These are phyloP conservation scores for Drosophila trichaetosa DNA, from an alignment of 2,888 invertebrate species.

Conservation along the genomic window DNA sequence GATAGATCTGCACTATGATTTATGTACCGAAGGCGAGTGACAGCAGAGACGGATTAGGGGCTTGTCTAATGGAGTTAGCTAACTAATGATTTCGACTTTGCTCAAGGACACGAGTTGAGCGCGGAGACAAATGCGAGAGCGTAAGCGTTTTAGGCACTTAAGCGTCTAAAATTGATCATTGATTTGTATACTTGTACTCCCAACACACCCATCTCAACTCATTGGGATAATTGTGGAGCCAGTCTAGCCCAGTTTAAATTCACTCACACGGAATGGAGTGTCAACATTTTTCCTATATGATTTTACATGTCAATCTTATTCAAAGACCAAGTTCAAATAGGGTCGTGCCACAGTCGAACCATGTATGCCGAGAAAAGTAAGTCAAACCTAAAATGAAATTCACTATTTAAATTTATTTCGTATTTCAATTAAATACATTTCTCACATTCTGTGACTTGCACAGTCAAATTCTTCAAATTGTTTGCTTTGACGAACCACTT, in stretches of 20 bases:
- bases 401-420: neutral
- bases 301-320: neutral
- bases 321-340: neutral
- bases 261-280: neutral
- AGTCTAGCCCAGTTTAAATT: neutral
- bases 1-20: slow-evolving; percentile 43
- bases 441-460: neutral
- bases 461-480: neutral
- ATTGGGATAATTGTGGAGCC: neutral
- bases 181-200: neutral
- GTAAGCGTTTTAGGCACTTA: neutral
- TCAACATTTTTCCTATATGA: no score
- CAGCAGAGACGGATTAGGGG: neutral
- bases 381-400: neutral
- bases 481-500: neutral
- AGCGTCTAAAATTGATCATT: neutral
- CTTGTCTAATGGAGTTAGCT: neutral
- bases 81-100: neutral
- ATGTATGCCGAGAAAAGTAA: neutral
- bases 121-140: neutral
- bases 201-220: neutral
- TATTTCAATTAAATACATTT: neutral
- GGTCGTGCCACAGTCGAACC: neutral
- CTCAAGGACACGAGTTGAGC: neutral
- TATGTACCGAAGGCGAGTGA: slow-evolving; percentile 10